phyloP scores from a whole-genome alignment of 2,888 invertebrate species.

The Ceriagrion tenellum region DNA sequence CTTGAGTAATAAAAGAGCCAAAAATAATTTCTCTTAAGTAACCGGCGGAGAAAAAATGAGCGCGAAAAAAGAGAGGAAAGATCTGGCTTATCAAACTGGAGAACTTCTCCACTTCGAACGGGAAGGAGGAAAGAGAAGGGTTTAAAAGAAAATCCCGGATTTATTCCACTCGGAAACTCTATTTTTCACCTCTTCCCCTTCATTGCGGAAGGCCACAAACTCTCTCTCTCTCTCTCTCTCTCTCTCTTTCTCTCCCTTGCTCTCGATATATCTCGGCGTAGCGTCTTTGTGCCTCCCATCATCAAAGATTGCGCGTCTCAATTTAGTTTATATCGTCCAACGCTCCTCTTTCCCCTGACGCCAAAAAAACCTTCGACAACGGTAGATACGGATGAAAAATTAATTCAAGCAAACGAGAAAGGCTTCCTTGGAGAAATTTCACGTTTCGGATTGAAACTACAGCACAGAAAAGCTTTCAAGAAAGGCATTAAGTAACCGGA shows the following conservation, averaged over 20 bases:
- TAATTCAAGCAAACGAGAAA: background rate
- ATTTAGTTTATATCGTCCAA: background rate
- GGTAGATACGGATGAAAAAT: background rate
- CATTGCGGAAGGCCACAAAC: background rate
- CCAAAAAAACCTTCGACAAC: background rate
- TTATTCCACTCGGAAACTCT: background rate
- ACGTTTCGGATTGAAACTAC: constrained; percentile 1
- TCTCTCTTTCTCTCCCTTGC: no score
- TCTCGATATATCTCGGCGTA: background rate
- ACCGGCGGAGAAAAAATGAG: background rate
- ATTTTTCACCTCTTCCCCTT: background rate
- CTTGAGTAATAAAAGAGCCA: no score
- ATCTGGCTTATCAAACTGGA: background rate
- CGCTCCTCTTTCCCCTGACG: background rate
- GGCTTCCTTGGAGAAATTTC: background rate
- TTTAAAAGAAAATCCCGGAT: background rate
- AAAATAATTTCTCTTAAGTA: no score
- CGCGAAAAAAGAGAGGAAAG: background rate
- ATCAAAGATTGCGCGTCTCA: background rate
- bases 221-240: no score
- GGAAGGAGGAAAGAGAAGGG: background rate
- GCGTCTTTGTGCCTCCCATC: background rate
- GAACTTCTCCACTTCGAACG: background rate
- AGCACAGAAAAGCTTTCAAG: constrained; percentile 56
- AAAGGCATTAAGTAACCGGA: constrained; percentile 24